Evolutionary conservation across 2,797 vertebrate species (phyloP), one percentile per base, ranked within the genome.

Genomic region (Ibycter americanus): DNA sequence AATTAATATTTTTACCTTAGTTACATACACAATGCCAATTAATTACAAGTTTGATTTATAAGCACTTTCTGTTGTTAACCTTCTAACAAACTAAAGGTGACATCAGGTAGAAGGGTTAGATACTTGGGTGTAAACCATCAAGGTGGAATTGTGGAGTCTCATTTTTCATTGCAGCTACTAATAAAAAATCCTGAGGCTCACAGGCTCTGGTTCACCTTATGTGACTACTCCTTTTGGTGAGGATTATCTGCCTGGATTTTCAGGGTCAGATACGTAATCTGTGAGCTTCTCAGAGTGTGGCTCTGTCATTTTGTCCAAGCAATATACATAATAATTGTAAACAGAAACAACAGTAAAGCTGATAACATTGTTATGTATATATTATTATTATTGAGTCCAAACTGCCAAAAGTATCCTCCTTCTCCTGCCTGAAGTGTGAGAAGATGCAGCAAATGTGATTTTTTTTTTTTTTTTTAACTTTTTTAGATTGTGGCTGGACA

Each of bases 181-280:
- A 62, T 85, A 83, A 36, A 44, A 49, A 72, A 51, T 40, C 58
- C 47, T 38, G 71, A 78, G 44, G 23, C 18, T 83, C 21, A 27
- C 51, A 59, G 54, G 40, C 44, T 92, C 7, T 36, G 46, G 52
- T 65, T 88, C 55, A 82, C 11, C 5, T 51, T 78, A 38, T 70
- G 12, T 59, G 85, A 63, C 55, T 87, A 12, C n/a, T 72, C 34
- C 12, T 81, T 86, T 87, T 47, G 6, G 0, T 90, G n/a, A 79
- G 59, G 67, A 82, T 96, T 93, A 88, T 94, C 70, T 85, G 31
- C 15, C 19, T 80, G 86, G 47, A 80, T 87, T 92, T 96, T 8
- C 51, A 67, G 78, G 72, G 61, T 77, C 62, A 80, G 59, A 66
- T 70, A 58, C 34, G 67, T 70, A 80, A 85, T 68, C 74, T 83